phyloP scores from a whole-genome alignment of 2,888 invertebrate species.

The Spodoptera picta region DNA sequence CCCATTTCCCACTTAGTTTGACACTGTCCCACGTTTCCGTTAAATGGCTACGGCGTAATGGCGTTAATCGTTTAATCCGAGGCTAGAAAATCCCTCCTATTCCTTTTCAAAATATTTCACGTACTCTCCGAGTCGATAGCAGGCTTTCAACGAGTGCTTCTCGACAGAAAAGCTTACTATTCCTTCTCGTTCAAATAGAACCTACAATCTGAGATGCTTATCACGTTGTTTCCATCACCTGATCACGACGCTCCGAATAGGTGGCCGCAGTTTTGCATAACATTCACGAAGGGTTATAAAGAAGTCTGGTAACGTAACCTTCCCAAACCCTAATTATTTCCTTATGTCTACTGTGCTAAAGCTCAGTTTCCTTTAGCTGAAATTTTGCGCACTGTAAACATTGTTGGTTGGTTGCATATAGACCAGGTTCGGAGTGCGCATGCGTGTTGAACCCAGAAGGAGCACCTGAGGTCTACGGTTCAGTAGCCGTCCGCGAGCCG shows the following conservation, averaged over 20 bases:
- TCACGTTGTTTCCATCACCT: conserved; percentile 59
- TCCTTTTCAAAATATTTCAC: conserved; percentile 16
- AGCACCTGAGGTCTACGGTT: conserved; percentile 69
- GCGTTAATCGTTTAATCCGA: too few species aligned
- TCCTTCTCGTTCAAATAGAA: conserved; percentile 40
- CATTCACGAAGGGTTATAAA: conserved; percentile 61
- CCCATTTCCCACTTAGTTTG: conserved; percentile 44
- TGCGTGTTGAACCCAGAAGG: conserved; percentile 74
- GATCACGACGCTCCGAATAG: conserved; percentile 54
- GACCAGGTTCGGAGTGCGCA: conserved; percentile 64
- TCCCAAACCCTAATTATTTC: conserved; percentile 8
- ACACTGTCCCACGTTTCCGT: conserved; percentile 24
- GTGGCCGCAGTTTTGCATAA: conserved; percentile 63
- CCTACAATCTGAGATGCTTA: conserved; percentile 50
- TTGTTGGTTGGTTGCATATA: conserved; percentile 53
- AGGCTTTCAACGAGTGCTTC: conserved; percentile 26
- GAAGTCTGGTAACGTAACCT: conserved; percentile 24
- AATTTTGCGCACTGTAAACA: conserved; percentile 40
- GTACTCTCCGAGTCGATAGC: conserved; percentile 8
- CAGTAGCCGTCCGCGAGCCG: conserved; percentile 58
- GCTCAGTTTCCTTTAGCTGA: conserved; percentile 43
- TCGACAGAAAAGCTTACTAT: conserved; percentile 30
- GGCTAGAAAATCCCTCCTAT: conserved; percentile 9
- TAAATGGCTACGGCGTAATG: too few species aligned
- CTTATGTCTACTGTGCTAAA: conserved; percentile 38